A percentile compares a stretch with the other conserved stretches of the same genome.
Conservation (phyloP, 2,113 vertebrate genomes). For the Neodontobutis hainanensis region DNA sequence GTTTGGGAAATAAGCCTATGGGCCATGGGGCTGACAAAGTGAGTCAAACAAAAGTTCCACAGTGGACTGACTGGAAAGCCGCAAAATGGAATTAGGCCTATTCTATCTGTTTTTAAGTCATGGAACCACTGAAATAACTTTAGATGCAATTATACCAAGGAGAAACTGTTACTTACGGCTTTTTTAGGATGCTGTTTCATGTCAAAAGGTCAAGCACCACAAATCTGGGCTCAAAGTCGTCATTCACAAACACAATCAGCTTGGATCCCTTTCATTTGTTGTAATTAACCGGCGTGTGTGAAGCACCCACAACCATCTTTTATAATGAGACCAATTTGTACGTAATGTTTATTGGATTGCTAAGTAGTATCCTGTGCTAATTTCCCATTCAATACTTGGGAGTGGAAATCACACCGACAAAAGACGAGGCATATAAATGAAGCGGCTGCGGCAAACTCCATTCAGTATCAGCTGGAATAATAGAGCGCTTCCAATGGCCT, state of each 20-base stretch:
- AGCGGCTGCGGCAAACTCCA: constrained; percentile 14
- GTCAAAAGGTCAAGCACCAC: constrained; percentile 36
- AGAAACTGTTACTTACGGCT: neutral
- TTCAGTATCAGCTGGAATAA: constrained; percentile 23
- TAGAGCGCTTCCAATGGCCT: neutral
- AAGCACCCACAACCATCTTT: constrained; percentile 34
- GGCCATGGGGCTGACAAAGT: no score
- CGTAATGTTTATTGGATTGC: constrained; percentile 57
- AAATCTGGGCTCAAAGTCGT: constrained; percentile 17
- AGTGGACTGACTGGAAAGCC: no score
- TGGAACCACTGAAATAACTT: no score
- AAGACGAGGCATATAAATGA: constrained; percentile 37
- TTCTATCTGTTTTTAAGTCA: no score
- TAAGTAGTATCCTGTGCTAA: constrained; percentile 51
- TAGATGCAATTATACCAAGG: no score
- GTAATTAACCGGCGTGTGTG: constrained; percentile 24
- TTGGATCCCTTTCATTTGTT: constrained; percentile 19
- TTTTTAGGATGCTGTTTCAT: constrained; percentile 30
- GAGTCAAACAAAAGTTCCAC: no score
- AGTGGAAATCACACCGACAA: constrained; percentile 25
- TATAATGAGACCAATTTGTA: constrained; percentile 57
- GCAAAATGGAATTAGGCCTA: no score
- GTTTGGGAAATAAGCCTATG: no score
- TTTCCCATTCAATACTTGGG: constrained; percentile 43
- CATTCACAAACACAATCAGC: constrained; percentile 8